Evolutionary conservation across 1,140 invertebrate genomes (phyloP), one percentile per base, ranked within the genome.

Genomic region (Elymnias hypermnestra): DNA sequence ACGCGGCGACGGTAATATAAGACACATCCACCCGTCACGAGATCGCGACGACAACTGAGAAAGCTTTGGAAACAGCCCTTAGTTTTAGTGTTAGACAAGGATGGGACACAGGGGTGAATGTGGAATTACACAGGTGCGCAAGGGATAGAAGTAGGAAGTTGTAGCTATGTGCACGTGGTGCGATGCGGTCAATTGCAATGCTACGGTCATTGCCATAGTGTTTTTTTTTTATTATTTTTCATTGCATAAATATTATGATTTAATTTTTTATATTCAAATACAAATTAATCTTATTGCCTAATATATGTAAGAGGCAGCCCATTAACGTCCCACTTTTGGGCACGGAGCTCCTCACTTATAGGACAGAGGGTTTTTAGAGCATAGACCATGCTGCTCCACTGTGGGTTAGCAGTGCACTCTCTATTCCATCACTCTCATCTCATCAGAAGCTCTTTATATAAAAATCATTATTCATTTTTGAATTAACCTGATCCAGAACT

Each of bases 191-290:
- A 70, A 67, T 74, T 77, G 76, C 76, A 76, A 69, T 66, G 71
- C 70, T 81, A 74, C 74, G 73, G 76, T 81, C 73, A 81, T 81
- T 77, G 76, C 76, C 72, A 70, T 71, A 68, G 62, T 51, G 41
- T 41, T 38, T 12, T 52, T n/a, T n/a, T n/a, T n/a, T n/a, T n/a
- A n/a, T 52, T 45, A 18, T 35, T 41, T 47, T 31, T 39, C 7
- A 35, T 25, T 40, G 22, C 38, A 15, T 40, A 40, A 40, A 40
- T 23, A 40, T 26, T 40, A 28, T n/a, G n/a, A n/a, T n/a, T n/a
- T n/a, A n/a, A n/a, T n/a, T n/a, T n/a, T n/a, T n/a, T n/a, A n/a
- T n/a, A n/a, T n/a, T n/a, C n/a, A n/a, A n/a, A n/a, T n/a, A n/a
- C n/a, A n/a, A n/a, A n/a, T n/a, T n/a, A n/a, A n/a, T n/a, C n/a